Evolutionary conservation across 2,113 vertebrate species (phyloP).

Genomic region (Eonycteris spelaea): DNA sequence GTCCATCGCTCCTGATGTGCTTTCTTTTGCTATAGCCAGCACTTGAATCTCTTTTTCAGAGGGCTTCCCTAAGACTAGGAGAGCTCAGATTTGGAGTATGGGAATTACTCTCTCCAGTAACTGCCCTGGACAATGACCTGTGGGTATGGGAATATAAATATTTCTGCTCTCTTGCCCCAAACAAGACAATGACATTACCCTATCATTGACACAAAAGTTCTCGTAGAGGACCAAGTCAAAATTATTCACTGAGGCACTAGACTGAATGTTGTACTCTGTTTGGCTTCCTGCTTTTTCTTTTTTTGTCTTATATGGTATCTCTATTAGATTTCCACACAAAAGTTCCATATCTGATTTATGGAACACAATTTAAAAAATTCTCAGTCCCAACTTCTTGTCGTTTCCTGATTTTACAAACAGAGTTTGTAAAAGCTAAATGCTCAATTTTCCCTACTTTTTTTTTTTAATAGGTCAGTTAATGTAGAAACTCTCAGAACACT

Average conservation of each 20-base stretch:
- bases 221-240: not conserved
- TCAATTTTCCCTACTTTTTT: not conserved
- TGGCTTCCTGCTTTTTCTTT: not conserved
- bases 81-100: not conserved
- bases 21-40: not conserved
- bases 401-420: not conserved
- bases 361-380: not conserved
- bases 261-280: not conserved
- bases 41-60: not conserved
- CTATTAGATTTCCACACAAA: not conserved
- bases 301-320: not conserved
- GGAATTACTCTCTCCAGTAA: not conserved
- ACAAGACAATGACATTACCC: not conserved
- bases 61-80: accelerated
- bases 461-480: not conserved
- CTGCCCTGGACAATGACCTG: not conserved
- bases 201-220: not conserved
- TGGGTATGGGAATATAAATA: not conserved
- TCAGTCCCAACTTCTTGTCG: not conserved
- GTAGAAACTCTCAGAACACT: not conserved
- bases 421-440: not conserved
- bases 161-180: not conserved
- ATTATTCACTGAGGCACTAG: not conserved
- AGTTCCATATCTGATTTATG: not conserved
- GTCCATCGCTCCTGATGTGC: not conserved